A percentile compares a stretch with the other conserved stretches of the same genome.
Evolutionary conservation across 2,888 invertebrate genomes (phyloP).

Genomic region (Phyllotreta striolata): DNA sequence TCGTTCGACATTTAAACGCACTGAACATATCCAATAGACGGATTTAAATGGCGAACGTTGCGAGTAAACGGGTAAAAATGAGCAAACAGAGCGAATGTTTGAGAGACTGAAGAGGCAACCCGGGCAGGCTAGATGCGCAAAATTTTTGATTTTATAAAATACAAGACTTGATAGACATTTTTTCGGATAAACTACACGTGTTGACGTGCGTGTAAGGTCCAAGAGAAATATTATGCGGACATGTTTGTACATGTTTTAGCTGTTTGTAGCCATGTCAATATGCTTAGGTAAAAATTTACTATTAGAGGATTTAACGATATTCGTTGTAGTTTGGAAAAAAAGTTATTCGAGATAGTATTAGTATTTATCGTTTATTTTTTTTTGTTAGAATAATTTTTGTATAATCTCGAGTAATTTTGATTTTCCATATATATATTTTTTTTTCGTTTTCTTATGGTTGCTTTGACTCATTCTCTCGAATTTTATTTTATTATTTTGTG

Average conservation of each 20-base stretch:
- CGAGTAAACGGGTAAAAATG: slow-evolving; percentile 24
- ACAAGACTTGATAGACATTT: slow-evolving; percentile 44
- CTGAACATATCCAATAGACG: not conserved
- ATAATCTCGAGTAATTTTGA: not conserved
- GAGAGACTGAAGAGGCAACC: slow-evolving; percentile 62
- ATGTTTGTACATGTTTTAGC: slow-evolving; percentile 29
- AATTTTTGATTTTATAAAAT: slow-evolving; percentile 14
- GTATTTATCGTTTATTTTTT: not conserved
- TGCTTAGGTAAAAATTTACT: slow-evolving; percentile 9
- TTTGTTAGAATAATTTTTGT: not conserved
- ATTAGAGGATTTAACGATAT: not conserved
- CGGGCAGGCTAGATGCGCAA: slow-evolving; percentile 63
- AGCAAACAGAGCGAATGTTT: slow-evolving; percentile 50
- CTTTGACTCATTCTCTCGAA: slow-evolving; percentile 11
- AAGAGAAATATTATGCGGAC: slow-evolving; percentile 13
- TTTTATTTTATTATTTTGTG: not conserved
- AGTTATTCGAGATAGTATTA: not conserved
- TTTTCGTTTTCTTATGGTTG: slow-evolving; percentile 4
- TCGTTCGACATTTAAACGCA: not conserved
- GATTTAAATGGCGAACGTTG: slow-evolving; percentile 10
- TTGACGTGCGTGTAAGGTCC: slow-evolving; percentile 38
- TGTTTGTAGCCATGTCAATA: slow-evolving; percentile 28
- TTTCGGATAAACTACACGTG: slow-evolving; percentile 27
- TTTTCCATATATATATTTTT: too few relatives aligned
- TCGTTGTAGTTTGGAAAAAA: not conserved